phyloP scores from a whole-genome alignment of 1,140 invertebrate species.

The Magallana gigas region DNA sequence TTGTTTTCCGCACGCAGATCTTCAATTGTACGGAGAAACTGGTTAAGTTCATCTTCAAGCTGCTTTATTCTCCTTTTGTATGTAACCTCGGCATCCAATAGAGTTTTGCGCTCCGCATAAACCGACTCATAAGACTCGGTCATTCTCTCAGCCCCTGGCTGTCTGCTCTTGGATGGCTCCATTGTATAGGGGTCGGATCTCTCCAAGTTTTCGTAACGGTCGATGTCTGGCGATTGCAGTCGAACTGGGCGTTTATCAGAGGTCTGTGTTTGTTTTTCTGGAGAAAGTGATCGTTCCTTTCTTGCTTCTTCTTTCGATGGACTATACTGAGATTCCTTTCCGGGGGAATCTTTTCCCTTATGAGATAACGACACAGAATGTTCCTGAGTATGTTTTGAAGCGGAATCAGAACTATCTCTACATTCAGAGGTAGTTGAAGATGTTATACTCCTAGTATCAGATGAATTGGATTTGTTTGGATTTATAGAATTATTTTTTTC shows the following conservation, averaged over 20 bases:
- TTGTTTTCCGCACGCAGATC: conserved; percentile 62
- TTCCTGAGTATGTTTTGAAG: not conserved
- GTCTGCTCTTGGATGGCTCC: conserved; percentile 32
- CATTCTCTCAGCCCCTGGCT: conserved; percentile 44
- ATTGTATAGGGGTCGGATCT: conserved; percentile 10
- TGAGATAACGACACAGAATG: not conserved
- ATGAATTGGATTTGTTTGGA: conserved; percentile 4
- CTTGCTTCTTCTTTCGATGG: not conserved
- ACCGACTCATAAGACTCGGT: conserved; percentile 62
- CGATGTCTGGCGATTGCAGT: not conserved
- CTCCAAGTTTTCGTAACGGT: conserved; percentile 2
- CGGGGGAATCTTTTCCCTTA: too few relatives aligned
- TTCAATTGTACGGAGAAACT: conserved; percentile 64
- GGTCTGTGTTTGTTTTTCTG: not conserved
- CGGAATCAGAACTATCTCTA: not conserved
- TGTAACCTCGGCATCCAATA: conserved; percentile 60
- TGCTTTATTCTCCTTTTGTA: conserved; percentile 66
- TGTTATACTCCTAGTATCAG: not conserved
- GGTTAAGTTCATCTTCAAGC: conserved; percentile 64
- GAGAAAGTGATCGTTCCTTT: not conserved
- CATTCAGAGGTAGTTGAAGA: not conserved
- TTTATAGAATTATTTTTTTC: not conserved
- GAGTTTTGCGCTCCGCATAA: conserved; percentile 60
- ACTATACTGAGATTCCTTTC: too few relatives aligned
- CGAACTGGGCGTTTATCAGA: not conserved